Base-by-base conservation (phyloP, 2,113 vertebrate species). In the Caracal caracal region DNA sequence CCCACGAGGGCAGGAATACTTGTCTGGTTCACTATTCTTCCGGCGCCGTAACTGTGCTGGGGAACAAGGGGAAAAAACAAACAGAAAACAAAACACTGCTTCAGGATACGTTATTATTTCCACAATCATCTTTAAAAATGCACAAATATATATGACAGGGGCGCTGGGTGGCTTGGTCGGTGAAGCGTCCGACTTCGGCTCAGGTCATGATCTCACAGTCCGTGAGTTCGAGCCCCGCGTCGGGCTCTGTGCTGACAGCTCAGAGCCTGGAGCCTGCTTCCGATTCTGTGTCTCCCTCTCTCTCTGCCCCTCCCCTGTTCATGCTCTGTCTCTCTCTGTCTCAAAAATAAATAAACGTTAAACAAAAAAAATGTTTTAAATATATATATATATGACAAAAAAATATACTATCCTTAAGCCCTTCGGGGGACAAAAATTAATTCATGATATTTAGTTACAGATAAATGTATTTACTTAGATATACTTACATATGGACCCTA, bases 41-140 rank as follows among this genome's bases (percentile, higher is more conserved):
- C 35, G 20, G 68, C 11, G 1, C 22, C 24, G 0, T 30, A 26
- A 20, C 2, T 1, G 20, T 3, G 10, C 10, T 51, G 28, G 66
- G 17, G 11, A 68, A 7, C 73, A 35, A 70, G 82, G 12, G 19
- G 65, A 79, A 84, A 47, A 43, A 56, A 10, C 26, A 2, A 10
- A 20, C n/a, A 30, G 73, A 35, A 47, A 26, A 49, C 49, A 26
- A 30, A 43, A 35, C 30, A 1, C 68, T 56, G 30, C 59, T 90
- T 90, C 43, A 49, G 19, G 11, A 43, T 40, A 10, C 17, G 35
- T 63, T 53, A 37, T 73, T 68, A 59, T 80, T 81, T 35, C 73
- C 65, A 86, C 33, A 20, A 1, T 68, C 28, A 56, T 28, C 84
- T 63, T 82, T 68, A n/a, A 82, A 30, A 30, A 47, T 26, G 26